Base-by-base conservation (phyloP, 2,888 invertebrate species). In the Mayetiola destructor region DNA sequence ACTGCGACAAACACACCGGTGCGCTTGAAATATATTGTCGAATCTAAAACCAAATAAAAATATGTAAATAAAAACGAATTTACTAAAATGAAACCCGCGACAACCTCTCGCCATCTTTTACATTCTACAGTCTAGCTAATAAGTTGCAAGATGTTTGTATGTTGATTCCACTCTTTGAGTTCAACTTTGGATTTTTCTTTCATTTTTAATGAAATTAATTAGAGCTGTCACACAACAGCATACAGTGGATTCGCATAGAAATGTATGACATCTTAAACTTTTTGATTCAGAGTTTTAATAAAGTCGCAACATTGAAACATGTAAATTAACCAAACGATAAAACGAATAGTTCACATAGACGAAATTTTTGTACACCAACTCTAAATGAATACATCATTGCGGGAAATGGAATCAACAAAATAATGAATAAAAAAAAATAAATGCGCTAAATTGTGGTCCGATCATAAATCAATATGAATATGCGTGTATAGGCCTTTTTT, bases 371-470 rank as follows among this genome's bases (percentile, higher is more conserved):
- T 37, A 37, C n/a, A n/a, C n/a, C n/a, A n/a, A n/a, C 8, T 5
- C 5, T 9, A 37, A 37, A 37, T 37, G n/a, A 14, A 12, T 9
- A 9, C n/a, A 16, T 37, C 37, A 37, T 37, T 37, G 37, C 37
- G 37, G n/a, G 37, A n/a, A n/a, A n/a, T n/a, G n/a, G n/a, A n/a
- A n/a, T n/a, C 5, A 37, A 37, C 42, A 23, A 42, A 42, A 42
- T 42, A 42, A 42, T 21, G 18, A 48, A 48, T n/a, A 48, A 3
- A 9, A 9, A 32, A 9, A 32, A 32, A 16, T 27, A 48, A 27
- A 48, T 27, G 27, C 48, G 48, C 48, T 48, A 48, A 48, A 48
- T 48, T 48, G 23, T 27, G n/a, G n/a, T 48, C 9, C 29, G 27
- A 27, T 16, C 27, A 48, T 48, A 48, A 48, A 48, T 48, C 48